A percentile compares a stretch with the other conserved stretches of the same genome.
Conservation (phyloP, 2,888 invertebrate species). For the Dorcus hopei region DNA sequence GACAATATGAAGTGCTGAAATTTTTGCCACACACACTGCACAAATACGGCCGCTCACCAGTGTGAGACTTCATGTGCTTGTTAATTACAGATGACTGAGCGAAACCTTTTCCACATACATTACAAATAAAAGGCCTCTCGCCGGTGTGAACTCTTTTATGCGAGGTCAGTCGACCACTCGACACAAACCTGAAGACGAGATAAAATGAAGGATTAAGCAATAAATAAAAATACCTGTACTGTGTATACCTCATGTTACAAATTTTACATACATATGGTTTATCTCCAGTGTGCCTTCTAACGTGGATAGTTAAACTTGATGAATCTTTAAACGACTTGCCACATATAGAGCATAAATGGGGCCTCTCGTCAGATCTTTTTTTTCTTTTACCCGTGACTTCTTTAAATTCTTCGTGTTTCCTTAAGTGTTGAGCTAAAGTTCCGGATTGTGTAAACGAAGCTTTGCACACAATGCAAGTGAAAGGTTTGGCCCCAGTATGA, state of each 20-base stretch:
- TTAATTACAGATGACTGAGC: conserved; percentile 31
- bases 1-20: conserved; percentile 33
- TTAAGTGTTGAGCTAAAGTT: conserved; percentile 30
- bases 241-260: conserved; percentile 33
- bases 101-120: conserved; percentile 35
- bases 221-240: not conserved
- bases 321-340: conserved; percentile 38
- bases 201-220: not conserved
- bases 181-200: conserved; percentile 35
- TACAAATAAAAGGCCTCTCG: conserved; percentile 35
- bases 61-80: conserved; percentile 35
- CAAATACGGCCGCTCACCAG: conserved; percentile 28
- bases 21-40: conserved; percentile 35
- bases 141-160: conserved; percentile 36
- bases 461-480: conserved; percentile 30
- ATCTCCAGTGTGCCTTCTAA: conserved; percentile 35
- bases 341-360: conserved; percentile 37
- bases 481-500: conserved; percentile 35
- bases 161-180: conserved; percentile 34
- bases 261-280: conserved; percentile 35
- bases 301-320: conserved; percentile 35
- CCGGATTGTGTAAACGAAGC: conserved; percentile 34
- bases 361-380: conserved; percentile 19
- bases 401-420: conserved; percentile 26
- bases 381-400: conserved; percentile 10